Base-by-base conservation (phyloP, 1,140 invertebrate species). In the Monomorium pharaonis region DNA sequence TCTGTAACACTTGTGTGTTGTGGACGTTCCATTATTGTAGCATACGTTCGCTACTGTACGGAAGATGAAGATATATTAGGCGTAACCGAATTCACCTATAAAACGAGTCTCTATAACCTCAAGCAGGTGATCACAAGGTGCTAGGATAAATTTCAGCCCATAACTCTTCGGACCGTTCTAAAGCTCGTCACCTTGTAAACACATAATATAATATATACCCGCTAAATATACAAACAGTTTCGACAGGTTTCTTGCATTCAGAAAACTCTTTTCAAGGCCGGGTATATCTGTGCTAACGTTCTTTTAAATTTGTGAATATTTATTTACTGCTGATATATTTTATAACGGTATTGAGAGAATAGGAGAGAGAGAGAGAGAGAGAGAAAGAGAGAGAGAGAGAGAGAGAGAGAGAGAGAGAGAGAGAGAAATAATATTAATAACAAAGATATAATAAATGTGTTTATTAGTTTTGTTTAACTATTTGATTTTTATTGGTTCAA, bases 41-140 rank as follows among this genome's bases (percentile, higher is more conserved):
- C 33, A 33, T 18, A 76, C 21, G 21, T 49, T 54, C 1, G 74
- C 27, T 44, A 72, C 69, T 60, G 21, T 54, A 37, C 67, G 78
- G 90, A 86, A 49, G 62, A 90, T 90, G 60, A 37, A 76, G 91
- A 92, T 88, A 89, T 91, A 93, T 93, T 89, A 91, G 89, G 88
- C 88, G 92, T 92, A 90, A 87, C 91, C 87, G 88, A 93, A 92
- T 91, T 86, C 88, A 87, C 84, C 87, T 91, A 87, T 76, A 85
- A 88, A 87, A 80, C 65, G 87, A 86, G 62, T 44, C 44, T 33
- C 30, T 42, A 62, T 42, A 89, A 81, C 84, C 86, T 67, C 56
- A 65, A 84, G 70, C 92, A 94, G 94, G 93, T 94, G 93, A 94
- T 93, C 92, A 90, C 91, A 92, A 93, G 92, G 90, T 92, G 91